These are phyloP conservation scores for Aspidiotus destructor DNA, from an alignment of 2,888 invertebrate species.

Conservation along the genomic window DNA sequence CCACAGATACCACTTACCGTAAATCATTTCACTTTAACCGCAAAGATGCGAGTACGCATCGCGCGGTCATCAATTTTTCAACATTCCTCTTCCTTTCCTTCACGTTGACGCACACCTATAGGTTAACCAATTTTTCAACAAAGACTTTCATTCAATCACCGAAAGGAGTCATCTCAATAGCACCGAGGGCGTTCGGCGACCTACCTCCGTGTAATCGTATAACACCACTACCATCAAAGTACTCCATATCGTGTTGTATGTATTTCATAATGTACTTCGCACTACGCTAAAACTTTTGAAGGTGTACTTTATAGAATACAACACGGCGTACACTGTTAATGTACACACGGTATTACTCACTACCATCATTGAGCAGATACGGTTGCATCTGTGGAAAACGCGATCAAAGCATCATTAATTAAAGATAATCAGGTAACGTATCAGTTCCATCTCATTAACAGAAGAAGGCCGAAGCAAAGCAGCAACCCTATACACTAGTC, in stretches of 20 bases:
- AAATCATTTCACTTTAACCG: no score
- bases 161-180: no score
- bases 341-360: not conserved
- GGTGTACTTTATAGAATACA: no score
- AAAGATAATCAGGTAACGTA: constrained; percentile 9
- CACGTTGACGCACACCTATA: no score
- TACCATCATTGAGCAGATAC: not conserved
- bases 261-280: not conserved
- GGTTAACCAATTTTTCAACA: no score
- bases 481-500: constrained; percentile 3
- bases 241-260: not conserved
- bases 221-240: not conserved
- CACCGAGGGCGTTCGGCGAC: not conserved
- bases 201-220: constrained; percentile 4
- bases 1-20: no score
- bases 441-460: constrained; percentile 9
- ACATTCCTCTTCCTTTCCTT: no score
- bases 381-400: constrained; percentile 5
- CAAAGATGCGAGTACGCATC: no score
- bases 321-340: not conserved
- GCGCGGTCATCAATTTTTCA: no score
- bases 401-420: constrained; percentile 14
- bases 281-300: not conserved
- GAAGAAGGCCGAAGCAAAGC: not conserved
- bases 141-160: no score